Percentiles rank a stretch among this genome's conserved stretches.
Conservation (phyloP, 2,888 invertebrate species). For the Brachyptera risi region DNA sequence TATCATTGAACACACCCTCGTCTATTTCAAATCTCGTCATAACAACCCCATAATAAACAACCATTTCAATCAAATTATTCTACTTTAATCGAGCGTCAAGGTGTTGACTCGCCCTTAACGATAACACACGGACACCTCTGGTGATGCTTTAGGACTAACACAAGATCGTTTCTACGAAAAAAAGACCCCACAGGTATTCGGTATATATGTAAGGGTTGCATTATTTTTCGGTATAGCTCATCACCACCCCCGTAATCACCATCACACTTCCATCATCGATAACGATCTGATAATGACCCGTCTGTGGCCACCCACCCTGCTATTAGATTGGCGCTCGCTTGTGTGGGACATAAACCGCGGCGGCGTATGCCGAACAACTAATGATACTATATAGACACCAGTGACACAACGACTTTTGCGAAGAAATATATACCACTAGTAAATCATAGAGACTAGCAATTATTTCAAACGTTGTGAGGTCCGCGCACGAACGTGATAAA, state of each 20-base stretch:
- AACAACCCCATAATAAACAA: slow-evolving; percentile 13
- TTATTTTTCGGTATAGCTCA: neutral
- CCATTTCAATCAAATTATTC: slow-evolving; percentile 16
- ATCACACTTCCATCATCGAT: neutral
- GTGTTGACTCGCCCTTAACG: slow-evolving; percentile 4
- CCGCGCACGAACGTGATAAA: neutral
- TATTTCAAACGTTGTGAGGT: neutral
- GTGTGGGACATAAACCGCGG: too few relatives aligned
- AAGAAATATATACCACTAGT: neutral
- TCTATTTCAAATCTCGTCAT: too few relatives aligned
- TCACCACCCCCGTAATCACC: slow-evolving; percentile 13
- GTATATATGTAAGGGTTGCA: neutral
- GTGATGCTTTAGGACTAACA: too few relatives aligned
- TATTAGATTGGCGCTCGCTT: slow-evolving; percentile 1
- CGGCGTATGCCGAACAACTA: neutral
- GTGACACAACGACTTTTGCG: neutral
- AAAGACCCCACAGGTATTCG: slow-evolving; percentile 13
- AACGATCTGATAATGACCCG: neutral
- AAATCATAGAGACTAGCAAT: neutral
- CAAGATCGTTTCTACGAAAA: too few relatives aligned
- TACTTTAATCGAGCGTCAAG: neutral
- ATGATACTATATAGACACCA: neutral
- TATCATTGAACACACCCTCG: too few relatives aligned
- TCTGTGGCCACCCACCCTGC: slow-evolving; percentile 3
- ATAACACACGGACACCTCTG: too few relatives aligned